Conservation (phyloP, 2,888 invertebrate species). For the Trichogramma dendrolimi region DNA sequence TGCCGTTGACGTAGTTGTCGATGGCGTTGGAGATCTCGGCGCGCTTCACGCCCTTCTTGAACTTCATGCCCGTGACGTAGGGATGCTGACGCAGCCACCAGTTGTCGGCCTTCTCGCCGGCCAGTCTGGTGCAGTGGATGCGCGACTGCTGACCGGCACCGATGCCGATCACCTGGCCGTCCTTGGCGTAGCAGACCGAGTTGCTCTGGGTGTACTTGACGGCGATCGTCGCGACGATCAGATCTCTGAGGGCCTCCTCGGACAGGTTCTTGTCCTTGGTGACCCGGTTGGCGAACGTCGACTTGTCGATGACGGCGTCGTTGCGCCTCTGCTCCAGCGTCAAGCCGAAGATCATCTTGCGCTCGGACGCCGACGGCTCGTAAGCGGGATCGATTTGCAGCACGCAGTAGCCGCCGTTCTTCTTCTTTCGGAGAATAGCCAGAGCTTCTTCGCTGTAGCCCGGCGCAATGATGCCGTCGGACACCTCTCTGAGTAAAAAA, state of each 20-base stretch:
- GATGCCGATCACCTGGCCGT: slow-evolving; percentile 91
- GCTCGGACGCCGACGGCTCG: slow-evolving; percentile 76
- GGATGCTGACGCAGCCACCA: slow-evolving; percentile 98
- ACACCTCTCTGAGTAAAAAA: slow-evolving; percentile 67
- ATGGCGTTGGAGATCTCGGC: slow-evolving; percentile 93
- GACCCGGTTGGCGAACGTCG: slow-evolving; percentile 78
- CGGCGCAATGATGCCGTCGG: slow-evolving; percentile 97
- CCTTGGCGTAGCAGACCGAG: slow-evolving; percentile 92
- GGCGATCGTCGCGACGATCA: slow-evolving; percentile 93
- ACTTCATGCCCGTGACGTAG: slow-evolving; percentile 74
- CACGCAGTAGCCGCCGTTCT: slow-evolving; percentile 87
- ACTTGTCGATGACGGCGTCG: slow-evolving; percentile 74
- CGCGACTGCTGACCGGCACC: slow-evolving; percentile 99
- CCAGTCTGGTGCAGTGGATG: slow-evolving; percentile 95
- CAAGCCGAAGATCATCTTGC: slow-evolving; percentile 78
- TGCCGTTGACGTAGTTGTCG: slow-evolving; percentile 89
- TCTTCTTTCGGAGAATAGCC: slow-evolving; percentile 86
- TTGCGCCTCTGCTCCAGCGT: slow-evolving; percentile 86
- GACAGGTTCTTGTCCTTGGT: slow-evolving; percentile 64
- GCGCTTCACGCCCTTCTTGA: slow-evolving; percentile 79
- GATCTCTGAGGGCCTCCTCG: slow-evolving; percentile 75
- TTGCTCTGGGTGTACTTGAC: slow-evolving; percentile 98
- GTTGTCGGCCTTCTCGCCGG: slow-evolving; percentile 94
- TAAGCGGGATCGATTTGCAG: slow-evolving; percentile 87
- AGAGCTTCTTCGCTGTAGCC: slow-evolving; percentile 82